A percentile compares a stretch with the other conserved stretches of the same genome.
Conservation (phyloP, 2,797 vertebrate species). For the Eidolon dupreanum region DNA sequence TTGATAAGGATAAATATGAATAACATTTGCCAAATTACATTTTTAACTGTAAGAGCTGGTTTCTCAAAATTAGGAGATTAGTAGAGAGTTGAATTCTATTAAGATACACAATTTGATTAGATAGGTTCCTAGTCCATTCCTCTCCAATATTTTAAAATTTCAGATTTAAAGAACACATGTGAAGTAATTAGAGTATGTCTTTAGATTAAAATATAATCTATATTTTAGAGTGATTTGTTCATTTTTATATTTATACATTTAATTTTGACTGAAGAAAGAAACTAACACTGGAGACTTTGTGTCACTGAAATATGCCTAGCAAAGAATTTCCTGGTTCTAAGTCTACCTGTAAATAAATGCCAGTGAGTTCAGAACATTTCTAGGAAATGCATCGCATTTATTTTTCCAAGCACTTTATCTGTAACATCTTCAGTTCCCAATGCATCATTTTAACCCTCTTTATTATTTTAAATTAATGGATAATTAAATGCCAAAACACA, state of each 20-base stretch:
- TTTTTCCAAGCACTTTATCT: slow-evolving; percentile 47
- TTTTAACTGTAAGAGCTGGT: background rate
- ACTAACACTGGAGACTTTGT: background rate
- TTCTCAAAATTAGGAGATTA: background rate
- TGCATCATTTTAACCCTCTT: background rate
- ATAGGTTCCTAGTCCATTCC: background rate
- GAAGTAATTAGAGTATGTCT: background rate
- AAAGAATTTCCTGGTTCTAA: slow-evolving; percentile 15
- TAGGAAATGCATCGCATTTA: background rate
- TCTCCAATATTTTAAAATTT: background rate
- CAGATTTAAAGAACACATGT: background rate
- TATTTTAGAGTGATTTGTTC: background rate
- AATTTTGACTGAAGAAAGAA: background rate
- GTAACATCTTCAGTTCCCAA: slow-evolving; percentile 39
- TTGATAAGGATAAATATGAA: background rate
- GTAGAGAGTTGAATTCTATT: background rate
- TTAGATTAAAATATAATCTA: background rate
- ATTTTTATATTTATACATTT: background rate
- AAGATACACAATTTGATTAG: background rate
- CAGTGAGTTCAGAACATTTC: slow-evolving; percentile 32
- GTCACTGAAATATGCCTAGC: background rate
- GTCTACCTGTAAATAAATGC: background rate
- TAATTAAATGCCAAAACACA: background rate
- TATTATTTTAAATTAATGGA: background rate
- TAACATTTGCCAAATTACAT: background rate